Evolutionary conservation across 1,140 invertebrate genomes (phyloP), one percentile per base, ranked within the genome.

Genomic region (Trachelipus rathkii): DNA sequence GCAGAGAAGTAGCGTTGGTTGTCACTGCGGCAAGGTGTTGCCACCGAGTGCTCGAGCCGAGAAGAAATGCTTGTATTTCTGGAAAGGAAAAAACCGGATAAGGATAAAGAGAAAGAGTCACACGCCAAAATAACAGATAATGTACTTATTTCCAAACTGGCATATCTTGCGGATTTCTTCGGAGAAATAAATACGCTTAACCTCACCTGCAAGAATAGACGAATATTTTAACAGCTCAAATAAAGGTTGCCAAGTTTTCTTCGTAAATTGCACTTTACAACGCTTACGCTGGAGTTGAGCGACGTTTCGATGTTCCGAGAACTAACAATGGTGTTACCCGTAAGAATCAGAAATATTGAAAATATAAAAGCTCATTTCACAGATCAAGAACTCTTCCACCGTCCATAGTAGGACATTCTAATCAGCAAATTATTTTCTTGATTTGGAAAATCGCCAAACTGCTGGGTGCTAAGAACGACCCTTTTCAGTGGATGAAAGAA

Each of bases 1-100:
- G 23, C n/a, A n/a, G n/a, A n/a, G 53, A 75, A 33, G 67, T 69
- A 15, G n/a, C 74, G 15, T n/a, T 69, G 74, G 74, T 45, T 75
- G 10, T 75, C 60, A 15, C n/a, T 50, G 9, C 53, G 74, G 43
- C 66, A 44, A 68, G 66, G 33, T 24, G 45, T 67, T 43, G n/a
- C n/a, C 33, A 68, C 11, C 9, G 73, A 23, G 19, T 15, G 9
- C 9, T 10, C n/a, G n/a, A n/a, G n/a, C n/a, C n/a, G 46, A 50
- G 46, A 50, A 50, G 46, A 50, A 50, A 50, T 50, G 9, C 9
- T 15, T 15, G 15, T 15, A 15, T 50, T 50, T 15, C 46, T 50
- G 46, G 46, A 50, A 50, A 50, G 46, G 15, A 15, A 15, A 50
- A 50, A 15, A 50, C 9, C 46, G n/a, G n/a, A n/a, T n/a, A n/a